Base-by-base conservation (phyloP, 1,140 invertebrate species). In the Diorhabda elongata region DNA sequence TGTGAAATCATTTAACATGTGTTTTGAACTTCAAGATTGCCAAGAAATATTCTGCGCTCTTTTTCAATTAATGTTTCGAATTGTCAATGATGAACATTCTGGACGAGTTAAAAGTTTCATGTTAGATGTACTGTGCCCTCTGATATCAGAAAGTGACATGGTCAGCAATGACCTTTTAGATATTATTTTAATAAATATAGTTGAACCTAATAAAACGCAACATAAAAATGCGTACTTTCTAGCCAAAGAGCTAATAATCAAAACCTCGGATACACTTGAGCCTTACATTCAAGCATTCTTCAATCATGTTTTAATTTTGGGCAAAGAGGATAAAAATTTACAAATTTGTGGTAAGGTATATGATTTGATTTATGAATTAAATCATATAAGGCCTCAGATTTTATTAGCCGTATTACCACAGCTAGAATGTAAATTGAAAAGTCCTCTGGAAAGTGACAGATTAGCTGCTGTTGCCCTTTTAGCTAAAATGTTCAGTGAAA, bases 1-100 rank as follows among this genome's bases (percentile, higher is more conserved):
- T 83, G 96, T 98, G 41, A 99, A 99, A 81, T 97, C 96, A 0
- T 99, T 99, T 82, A 98, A 98, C 82, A 98, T 99, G 91, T 98
- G 97, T 82, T 96, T 98, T 81, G 97, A 99, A 80, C 82, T 98
- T 56, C 96, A 98, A 82, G 96, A 98, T 81, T 97, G 93, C 76
- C 95, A 98, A 82, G 94, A 97, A 82, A 98, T 98, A 76, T 97
- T 98, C 81, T 96, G 94, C 78, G 89, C 90, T 57, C 85, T 99
- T 1, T 98, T 98, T 82, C 90, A 91, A 61, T 86, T 98, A n/a
- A 97, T 98, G 87, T 98, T 98, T 81, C 93, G 90, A 82, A 96
- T 97, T 82, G 92, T 98, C 74, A 98, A 96, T 84, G 95, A 97
- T 78, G 95, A 97, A 80, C 97, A 98, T 83, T 96, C 94, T 41